A percentile compares a stretch with the other conserved stretches of the same genome.
These are phyloP conservation scores for Eumacrocentrus americanus DNA, from an alignment of 2,888 invertebrate species.

Conservation along the genomic window DNA sequence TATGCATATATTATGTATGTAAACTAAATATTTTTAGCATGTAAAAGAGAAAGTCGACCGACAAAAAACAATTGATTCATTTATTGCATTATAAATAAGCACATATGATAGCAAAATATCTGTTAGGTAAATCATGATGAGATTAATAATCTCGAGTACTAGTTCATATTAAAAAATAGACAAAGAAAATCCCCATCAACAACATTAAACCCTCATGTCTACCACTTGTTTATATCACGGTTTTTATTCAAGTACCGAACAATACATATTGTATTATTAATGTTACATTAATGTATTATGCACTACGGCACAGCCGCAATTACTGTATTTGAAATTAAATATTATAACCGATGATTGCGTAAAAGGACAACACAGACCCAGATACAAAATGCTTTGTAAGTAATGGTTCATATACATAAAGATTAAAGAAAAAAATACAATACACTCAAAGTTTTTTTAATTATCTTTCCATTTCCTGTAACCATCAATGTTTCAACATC, in stretches of 20 bases:
- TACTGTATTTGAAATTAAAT: slow-evolving; percentile 23
- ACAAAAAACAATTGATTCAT: slow-evolving; percentile 19
- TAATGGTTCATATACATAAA: slow-evolving; percentile 58
- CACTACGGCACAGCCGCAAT: slow-evolving; percentile 36
- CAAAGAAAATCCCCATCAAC: background rate
- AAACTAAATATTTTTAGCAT: slow-evolving; percentile 32
- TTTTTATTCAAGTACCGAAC: slow-evolving; percentile 39
- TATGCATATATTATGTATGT: slow-evolving; percentile 34
- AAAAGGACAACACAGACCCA: slow-evolving; percentile 34
- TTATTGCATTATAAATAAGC: slow-evolving; percentile 26
- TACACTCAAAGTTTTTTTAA: slow-evolving; percentile 11
- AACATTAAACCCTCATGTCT: slow-evolving; percentile 31
- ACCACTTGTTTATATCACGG: slow-evolving; percentile 43
- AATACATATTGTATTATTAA: slow-evolving; percentile 58
- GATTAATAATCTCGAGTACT: background rate
- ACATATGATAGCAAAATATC: slow-evolving; percentile 13
- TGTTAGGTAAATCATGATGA: slow-evolving; percentile 21
- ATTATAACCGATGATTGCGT: background rate
- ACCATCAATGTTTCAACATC: too few species aligned
- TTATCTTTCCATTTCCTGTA: too few species aligned
- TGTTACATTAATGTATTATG: slow-evolving; percentile 54
- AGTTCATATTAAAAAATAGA: background rate
- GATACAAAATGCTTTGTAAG: slow-evolving; percentile 59
- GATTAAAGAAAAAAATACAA: slow-evolving; percentile 51
- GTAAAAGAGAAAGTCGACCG: slow-evolving; percentile 9